These are phyloP conservation scores for Fundulus diaphanus DNA, from an alignment of 2,797 vertebrate species.

Conservation along the genomic window DNA sequence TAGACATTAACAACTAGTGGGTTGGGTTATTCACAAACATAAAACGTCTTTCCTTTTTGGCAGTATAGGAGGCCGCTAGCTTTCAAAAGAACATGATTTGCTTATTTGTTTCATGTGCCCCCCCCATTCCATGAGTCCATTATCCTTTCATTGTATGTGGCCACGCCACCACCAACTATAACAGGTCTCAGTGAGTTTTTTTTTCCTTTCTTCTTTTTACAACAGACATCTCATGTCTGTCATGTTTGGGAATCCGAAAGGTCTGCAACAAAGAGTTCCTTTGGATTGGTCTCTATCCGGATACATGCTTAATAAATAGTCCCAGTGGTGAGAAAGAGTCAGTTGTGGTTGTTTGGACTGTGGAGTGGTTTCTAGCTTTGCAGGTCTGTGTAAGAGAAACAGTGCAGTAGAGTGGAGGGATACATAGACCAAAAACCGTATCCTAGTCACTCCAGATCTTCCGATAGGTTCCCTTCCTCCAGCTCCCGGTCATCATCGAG, in stretches of 20 bases:
- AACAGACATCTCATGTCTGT: conserved; percentile 94
- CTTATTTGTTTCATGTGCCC: conserved; percentile 82
- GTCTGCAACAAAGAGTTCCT: conserved; percentile 95
- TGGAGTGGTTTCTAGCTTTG: conserved; percentile 87
- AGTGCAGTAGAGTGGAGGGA: conserved; percentile 71
- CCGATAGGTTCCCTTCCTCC: conserved; percentile 99
- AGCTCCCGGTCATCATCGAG: conserved; percentile 98
- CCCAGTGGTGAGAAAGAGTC: conserved; percentile 89
- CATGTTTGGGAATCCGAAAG: conserved; percentile 89
- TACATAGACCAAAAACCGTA: conserved; percentile 74
- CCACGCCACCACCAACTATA: conserved; percentile 89
- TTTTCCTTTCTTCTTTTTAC: conserved; percentile 76
- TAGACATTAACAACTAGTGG: conserved; percentile 97
- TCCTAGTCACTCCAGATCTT: conserved; percentile 94
- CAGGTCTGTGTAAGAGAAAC: conserved; percentile 70
- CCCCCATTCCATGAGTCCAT: conserved; percentile 86
- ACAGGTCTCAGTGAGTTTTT: conserved; percentile 58
- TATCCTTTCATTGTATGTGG: conserved; percentile 85
- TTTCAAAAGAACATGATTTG: conserved; percentile 92
- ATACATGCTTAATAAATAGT: conserved; percentile 99
- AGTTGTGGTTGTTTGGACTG: conserved; percentile 90
- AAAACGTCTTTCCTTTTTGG: conserved; percentile 96
- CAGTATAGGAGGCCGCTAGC: conserved; percentile 97
- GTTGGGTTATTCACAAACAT: conserved; percentile 98
- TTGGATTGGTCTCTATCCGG: conserved; percentile 89